These are phyloP conservation scores for Andinoacara biseriatus DNA, from an alignment of 2,113 vertebrate genomes.

Conservation along the genomic window DNA sequence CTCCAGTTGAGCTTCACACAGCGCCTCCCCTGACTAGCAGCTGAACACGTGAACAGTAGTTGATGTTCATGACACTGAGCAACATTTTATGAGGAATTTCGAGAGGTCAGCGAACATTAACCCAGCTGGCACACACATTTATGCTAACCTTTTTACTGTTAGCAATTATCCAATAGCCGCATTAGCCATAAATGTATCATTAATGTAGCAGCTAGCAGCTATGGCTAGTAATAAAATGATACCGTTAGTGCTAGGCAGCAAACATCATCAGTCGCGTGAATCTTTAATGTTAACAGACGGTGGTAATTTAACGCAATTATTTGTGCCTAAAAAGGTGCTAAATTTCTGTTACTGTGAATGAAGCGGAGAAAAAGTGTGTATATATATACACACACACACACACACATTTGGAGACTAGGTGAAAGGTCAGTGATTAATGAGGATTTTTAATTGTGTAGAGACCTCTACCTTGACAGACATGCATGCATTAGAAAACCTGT, in stretches of 20 bases:
- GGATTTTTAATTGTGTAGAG: not conserved
- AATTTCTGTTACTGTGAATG: not conserved
- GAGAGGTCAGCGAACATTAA: not conserved
- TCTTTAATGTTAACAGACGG: not conserved
- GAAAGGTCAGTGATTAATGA: not conserved
- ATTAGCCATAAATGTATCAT: not conserved
- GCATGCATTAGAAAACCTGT: not conserved
- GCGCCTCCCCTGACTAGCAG: not conserved
- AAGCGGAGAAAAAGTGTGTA: not conserved
- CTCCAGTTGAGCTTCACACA: not conserved
- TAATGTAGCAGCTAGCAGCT: not conserved
- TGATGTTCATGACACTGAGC: not conserved
- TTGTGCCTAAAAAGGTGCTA: not conserved
- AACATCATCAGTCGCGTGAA: not conserved
- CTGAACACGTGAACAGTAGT: rapidly evolving
- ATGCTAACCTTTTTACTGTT: not conserved
- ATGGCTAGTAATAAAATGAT: not conserved
- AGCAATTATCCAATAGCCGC: not conserved
- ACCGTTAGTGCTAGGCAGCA: not conserved
- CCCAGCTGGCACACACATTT: not conserved
- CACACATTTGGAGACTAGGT: not conserved
- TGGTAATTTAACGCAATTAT: not conserved
- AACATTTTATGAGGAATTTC: rapidly evolving
- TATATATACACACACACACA: too few species aligned
- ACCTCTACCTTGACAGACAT: not conserved